These are phyloP conservation scores for Syngnathus acus DNA, from an alignment of 2,797 vertebrate species.

Conservation along the genomic window DNA sequence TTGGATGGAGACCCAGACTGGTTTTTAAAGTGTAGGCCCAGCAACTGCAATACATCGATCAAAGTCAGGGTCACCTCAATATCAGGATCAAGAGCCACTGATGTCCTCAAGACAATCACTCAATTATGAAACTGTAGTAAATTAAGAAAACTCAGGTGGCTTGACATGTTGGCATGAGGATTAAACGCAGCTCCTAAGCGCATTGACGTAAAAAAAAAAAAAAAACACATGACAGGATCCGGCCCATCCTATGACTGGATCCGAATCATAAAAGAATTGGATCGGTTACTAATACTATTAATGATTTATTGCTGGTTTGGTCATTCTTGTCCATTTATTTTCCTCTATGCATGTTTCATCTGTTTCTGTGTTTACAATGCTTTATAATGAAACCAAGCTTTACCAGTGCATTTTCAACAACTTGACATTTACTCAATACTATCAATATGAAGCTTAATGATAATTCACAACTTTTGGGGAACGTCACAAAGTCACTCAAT, in stretches of 20 bases:
- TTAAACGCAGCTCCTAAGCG: too few species aligned
- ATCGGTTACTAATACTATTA: too few species aligned
- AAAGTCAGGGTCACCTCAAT: neutral
- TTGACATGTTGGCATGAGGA: too few species aligned
- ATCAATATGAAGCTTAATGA: neutral
- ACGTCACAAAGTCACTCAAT: neutral
- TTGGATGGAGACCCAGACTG: constrained; percentile 27
- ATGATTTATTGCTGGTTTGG: too few species aligned
- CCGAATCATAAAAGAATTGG: too few species aligned
- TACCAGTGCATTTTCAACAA: neutral
- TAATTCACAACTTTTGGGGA: neutral
- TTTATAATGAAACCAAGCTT: too few species aligned
- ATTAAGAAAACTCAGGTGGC: neutral
- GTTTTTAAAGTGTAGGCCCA: neutral
- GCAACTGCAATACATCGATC: neutral
- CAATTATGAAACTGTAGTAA: neutral
- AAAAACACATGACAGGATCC: too few species aligned
- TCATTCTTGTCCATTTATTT: too few species aligned
- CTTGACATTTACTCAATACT: neutral
- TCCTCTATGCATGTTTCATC: too few species aligned
- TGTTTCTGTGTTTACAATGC: too few species aligned
- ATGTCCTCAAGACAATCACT: neutral
- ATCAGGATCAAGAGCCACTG: neutral
- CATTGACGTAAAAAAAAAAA: too few species aligned
- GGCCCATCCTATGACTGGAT: too few species aligned